Evolutionary conservation across 2,113 vertebrate species (phyloP).

Genomic region (Donacobius atricapilla): DNA sequence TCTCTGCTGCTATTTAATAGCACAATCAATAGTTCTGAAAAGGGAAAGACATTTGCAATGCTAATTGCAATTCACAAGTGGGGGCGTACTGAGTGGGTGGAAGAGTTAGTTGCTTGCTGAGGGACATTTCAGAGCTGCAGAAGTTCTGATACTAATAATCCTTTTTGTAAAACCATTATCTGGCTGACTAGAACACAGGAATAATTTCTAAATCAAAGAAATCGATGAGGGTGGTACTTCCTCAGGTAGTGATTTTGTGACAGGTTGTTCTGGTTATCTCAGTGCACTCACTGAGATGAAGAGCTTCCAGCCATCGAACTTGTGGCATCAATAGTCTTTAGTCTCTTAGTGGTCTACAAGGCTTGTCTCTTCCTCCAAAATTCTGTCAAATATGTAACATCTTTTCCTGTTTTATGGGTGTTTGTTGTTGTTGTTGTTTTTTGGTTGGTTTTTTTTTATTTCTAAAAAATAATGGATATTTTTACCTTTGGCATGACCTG

Average conservation of each 20-base stretch:
- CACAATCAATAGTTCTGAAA: constrained; percentile 48
- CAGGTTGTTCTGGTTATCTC: background rate
- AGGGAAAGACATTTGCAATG: constrained; percentile 55
- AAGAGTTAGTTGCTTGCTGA: constrained; percentile 29
- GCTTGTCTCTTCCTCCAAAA: background rate
- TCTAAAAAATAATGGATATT: background rate
- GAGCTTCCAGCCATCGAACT: background rate
- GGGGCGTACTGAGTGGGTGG: constrained; percentile 9
- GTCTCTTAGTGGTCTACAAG: background rate
- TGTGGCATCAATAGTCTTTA: background rate
- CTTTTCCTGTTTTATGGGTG: background rate
- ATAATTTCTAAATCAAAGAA: background rate
- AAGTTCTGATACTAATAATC: constrained; percentile 21
- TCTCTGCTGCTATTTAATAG: constrained; percentile 15
- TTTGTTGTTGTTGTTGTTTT: too few relatives aligned
- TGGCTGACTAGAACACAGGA: background rate
- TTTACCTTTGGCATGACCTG: background rate
- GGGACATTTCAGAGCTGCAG: background rate
- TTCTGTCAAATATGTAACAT: background rate
- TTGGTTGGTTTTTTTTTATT: background rate
- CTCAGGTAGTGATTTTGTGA: background rate
- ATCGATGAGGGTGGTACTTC: background rate
- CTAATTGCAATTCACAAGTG: constrained; percentile 48
- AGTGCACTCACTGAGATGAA: background rate
- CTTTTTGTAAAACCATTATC: constrained; percentile 26